Evolutionary conservation across 2,797 vertebrate species (phyloP), one percentile per base, ranked within the genome.

Genomic region (Silurus aristotelis): DNA sequence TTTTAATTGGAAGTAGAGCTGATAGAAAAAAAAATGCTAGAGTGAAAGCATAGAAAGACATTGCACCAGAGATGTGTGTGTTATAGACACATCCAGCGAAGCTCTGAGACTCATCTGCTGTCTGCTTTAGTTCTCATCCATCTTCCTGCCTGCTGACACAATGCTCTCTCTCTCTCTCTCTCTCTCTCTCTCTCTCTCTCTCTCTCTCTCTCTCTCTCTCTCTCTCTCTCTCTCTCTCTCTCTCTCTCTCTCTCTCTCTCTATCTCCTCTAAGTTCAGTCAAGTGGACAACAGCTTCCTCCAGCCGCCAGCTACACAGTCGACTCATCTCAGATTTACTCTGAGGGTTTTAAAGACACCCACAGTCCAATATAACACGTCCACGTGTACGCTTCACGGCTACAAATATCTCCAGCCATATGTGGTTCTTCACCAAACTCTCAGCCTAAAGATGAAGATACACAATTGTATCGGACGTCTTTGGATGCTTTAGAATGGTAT

Each of bases 81-180:
- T 83, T 64, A 61, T 25, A 55, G 76, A 83, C 87, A 80, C 80
- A 80, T 70, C 78, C 86, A 43, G 46, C 19, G 67, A 82, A 70
- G 25, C 84, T 76, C 82, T 78, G 81, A 86, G 84, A 86, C 63
- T 84, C 87, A 86, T 84, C 89, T 82, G 79, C 86, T 81, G 87
- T 85, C 88, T 84, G 88, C 48, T 76, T 85, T 61, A 56, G 68
- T 61, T 80, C 68, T 81, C 82, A 88, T 87, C 87, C 85, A 86
- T 89, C 86, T 86, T 79, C 48, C 84, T 80, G 77, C 73, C 79
- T 87, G 80, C 80, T 85, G 87, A 89, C 78, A 87, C 67, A 80
- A 55, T 78, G 48, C 64, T 84, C 85, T 70, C 79, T 58, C 75
- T 75, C 82, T 22, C 80, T 68, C 72, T 31, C 31, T 31, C 31